Evolutionary conservation across 2,113 vertebrate genomes (phyloP).

Genomic region (Ginglymostoma cirratum): DNA sequence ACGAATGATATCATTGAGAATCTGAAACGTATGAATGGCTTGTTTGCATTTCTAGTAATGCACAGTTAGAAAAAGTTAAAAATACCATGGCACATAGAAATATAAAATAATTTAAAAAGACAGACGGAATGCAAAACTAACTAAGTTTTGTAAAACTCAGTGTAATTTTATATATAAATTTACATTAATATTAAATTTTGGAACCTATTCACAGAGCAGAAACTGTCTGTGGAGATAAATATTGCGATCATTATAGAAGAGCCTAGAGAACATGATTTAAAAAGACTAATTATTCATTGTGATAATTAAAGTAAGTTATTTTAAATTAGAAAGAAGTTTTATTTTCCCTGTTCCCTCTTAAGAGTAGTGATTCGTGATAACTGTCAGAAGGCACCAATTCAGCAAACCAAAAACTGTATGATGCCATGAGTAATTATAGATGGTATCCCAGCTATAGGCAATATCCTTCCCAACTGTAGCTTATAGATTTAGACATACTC

Average conservation of each 20-base stretch:
- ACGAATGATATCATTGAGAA: background rate
- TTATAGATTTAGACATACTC: constrained; percentile 4
- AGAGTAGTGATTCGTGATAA: background rate
- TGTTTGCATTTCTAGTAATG: background rate
- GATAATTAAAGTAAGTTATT: constrained; percentile 19
- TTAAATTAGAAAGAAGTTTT: constrained; percentile 26
- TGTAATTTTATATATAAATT: background rate
- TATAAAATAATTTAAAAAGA: background rate
- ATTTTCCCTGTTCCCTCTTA: background rate
- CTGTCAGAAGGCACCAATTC: background rate
- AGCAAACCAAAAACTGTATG: background rate
- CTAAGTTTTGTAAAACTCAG: background rate
- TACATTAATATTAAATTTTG: constrained; percentile 17
- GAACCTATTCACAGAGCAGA: background rate
- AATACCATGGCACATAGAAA: background rate
- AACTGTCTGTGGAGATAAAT: constrained; percentile 23
- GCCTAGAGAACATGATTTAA: background rate
- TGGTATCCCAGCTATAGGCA: background rate
- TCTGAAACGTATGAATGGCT: background rate
- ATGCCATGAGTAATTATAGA: constrained; percentile 5
- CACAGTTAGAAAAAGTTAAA: background rate
- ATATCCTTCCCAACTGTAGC: background rate
- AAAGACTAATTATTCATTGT: constrained; percentile 22
- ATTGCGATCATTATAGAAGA: constrained; percentile 20
- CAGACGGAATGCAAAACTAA: background rate